phyloP scores from a whole-genome alignment of 2,113 vertebrate genomes.

The Anoura caudifer region DNA sequence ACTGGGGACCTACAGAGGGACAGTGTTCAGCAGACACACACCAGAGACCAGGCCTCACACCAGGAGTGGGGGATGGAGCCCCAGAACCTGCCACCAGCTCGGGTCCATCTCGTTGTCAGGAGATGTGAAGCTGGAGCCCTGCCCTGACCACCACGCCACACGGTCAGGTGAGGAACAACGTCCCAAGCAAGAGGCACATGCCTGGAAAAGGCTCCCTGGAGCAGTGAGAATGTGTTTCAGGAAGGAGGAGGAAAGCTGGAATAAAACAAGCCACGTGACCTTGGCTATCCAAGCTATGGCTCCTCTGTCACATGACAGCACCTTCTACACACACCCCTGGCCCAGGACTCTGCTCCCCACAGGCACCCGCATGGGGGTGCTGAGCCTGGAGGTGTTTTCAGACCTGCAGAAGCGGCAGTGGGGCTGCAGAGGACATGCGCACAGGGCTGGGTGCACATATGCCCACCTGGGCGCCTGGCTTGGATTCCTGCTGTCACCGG shows the following conservation, averaged over 20 bases:
- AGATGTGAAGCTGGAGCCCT: neutral
- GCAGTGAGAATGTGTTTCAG: no score
- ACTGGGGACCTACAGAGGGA: neutral
- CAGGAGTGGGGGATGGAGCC: neutral
- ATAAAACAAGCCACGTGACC: neutral
- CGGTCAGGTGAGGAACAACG: neutral
- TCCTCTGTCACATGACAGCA: neutral
- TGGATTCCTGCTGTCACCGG: neutral
- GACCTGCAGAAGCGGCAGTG: neutral
- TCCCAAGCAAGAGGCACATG: rapidly evolving
- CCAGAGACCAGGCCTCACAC: neutral
- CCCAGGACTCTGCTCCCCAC: no score
- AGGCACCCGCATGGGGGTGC: neutral
- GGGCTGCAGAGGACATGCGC: neutral
- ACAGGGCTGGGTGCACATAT: neutral
- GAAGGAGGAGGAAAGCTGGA: neutral
- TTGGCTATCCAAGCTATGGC: neutral
- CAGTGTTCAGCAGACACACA: neutral
- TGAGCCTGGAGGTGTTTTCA: neutral
- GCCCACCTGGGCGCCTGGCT: neutral
- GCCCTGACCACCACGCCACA: neutral
- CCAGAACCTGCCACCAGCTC: neutral
- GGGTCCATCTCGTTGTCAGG: neutral
- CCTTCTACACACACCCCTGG: no score
- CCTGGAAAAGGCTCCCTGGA: no score